phyloP scores from a whole-genome alignment of 2,797 vertebrate species.

The Alfaro cultratus region DNA sequence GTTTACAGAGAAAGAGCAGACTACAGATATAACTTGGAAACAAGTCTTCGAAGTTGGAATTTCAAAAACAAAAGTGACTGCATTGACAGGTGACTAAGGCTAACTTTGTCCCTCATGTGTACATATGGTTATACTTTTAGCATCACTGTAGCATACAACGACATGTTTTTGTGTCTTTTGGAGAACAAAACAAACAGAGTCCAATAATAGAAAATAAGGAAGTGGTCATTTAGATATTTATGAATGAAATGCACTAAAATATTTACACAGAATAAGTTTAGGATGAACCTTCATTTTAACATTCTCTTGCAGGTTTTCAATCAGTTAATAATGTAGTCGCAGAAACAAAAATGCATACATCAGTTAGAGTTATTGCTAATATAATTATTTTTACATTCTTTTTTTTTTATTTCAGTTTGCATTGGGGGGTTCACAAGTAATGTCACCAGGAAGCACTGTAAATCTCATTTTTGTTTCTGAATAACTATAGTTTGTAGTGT shows the following conservation, averaged over 20 bases:
- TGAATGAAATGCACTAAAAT: neutral
- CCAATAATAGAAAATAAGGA: neutral
- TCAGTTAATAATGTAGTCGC: too few species aligned
- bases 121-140: neutral
- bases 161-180: neutral
- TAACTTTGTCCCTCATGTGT: neutral
- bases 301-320: neutral
- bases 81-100: neutral
- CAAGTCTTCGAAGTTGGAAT: neutral
- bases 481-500: neutral
- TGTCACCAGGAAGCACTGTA: neutral
- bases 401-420: neutral
- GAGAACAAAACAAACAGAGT: neutral
- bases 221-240: neutral
- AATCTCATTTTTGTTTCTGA: neutral
- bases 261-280: neutral
- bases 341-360: neutral
- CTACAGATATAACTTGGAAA: neutral
- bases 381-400: neutral
- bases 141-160: neutral
- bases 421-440: neutral
- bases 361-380: neutral
- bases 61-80: neutral
- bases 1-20: neutral
- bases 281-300: neutral